These are phyloP conservation scores for Acanthosepion esculentum DNA, from an alignment of 2,888 invertebrate genomes.

Conservation along the genomic window DNA sequence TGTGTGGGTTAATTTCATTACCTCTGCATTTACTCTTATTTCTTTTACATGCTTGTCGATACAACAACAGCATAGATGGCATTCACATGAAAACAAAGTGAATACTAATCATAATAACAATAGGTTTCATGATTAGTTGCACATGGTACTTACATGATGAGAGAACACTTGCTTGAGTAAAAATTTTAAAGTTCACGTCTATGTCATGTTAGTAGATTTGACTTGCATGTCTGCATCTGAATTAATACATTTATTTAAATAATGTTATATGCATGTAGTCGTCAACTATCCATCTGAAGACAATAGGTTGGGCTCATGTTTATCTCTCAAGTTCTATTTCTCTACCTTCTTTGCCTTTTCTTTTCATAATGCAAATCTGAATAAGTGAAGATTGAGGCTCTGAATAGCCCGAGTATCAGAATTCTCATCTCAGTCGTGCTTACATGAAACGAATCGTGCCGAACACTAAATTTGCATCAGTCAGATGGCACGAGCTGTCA, in stretches of 20 bases:
- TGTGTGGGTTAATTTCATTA: too few relatives aligned
- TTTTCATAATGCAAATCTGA: background rate
- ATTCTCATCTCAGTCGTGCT: background rate
- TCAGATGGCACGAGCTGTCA: background rate
- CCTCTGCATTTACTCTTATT: too few relatives aligned
- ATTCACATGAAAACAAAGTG: too few relatives aligned
- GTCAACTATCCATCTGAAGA: background rate
- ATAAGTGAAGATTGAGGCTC: background rate
- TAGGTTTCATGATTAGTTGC: background rate
- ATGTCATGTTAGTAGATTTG: background rate
- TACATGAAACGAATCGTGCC: constrained; percentile 2
- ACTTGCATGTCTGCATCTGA: constrained; percentile 33
- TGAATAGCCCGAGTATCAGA: background rate
- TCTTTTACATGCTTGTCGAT: too few relatives aligned
- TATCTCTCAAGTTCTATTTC: background rate
- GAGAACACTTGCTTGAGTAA: background rate
- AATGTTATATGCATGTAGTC: background rate
- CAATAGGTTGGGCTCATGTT: background rate
- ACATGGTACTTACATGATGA: background rate
- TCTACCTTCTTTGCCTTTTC: background rate
- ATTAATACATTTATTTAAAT: background rate
- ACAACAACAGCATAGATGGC: too few relatives aligned
- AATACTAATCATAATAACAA: too few relatives aligned
- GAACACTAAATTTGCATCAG: constrained; percentile 22
- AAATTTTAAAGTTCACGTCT: background rate